Evolutionary conservation across 2,888 invertebrate species (phyloP), one percentile per base, ranked within the genome.

Genomic region (Metacarcinus magister): DNA sequence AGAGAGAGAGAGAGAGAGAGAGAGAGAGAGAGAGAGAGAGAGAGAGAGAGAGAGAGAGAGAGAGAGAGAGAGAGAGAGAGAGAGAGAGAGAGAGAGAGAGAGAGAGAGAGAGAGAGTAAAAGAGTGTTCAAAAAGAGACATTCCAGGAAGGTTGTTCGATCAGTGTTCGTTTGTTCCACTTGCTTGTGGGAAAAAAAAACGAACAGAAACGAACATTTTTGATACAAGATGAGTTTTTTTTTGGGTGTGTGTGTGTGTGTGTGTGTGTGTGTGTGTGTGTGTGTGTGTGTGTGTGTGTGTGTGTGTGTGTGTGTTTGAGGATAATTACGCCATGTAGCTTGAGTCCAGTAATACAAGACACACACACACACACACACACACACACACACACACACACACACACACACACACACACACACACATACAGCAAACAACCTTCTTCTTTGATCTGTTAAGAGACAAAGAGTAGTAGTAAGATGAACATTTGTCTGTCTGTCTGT

Each of bases 301-400:
- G 82, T 82, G 82, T 82, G 82, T 82, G 82, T 82, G 28, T 82
- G 32, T 82, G 5, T 32, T 82, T 13, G 10, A 82, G 32, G 13
- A 28, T 32, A 2, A 82, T 82, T 10, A 82, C 82, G 32, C 28
- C 5, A 82, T 32, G 82, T 32, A 82, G 10, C 13, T 7, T 28
- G 1, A 82, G 19, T 67, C 23, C 23, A 67, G 3, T 82, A 32
- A 82, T 32, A 5, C 82, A 32, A 2, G 8, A 82, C 82, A 82
- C 82, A 82, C 82, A 82, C 82, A 82, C 82, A 82, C 82, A 82
- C 82, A 82, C 82, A 82, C 82, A 82, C 82, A 82, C 82, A 82
- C 82, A 82, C 82, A 82, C 82, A 82, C 82, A 82, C 82, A 82
- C 82, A 67, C 67, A 67, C 67, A 67, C 67, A 67, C 67, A 67